A percentile compares a stretch with the other conserved stretches of the same genome.
Evolutionary conservation across 2,888 invertebrate genomes (phyloP).

Genomic region (Carabus problematicus): DNA sequence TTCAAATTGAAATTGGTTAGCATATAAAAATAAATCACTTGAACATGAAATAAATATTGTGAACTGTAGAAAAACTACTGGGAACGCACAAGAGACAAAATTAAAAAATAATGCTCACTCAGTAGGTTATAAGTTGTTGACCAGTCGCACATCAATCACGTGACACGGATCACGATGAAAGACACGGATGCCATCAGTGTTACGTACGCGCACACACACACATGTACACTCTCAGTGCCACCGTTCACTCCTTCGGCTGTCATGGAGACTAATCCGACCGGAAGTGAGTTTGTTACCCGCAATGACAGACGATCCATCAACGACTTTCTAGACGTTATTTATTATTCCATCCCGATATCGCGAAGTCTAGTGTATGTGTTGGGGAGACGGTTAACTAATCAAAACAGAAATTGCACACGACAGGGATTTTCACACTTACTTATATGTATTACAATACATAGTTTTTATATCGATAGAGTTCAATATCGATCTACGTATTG

Average conservation of each 20-base stretch:
- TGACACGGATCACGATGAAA: constrained; percentile 5
- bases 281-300: constrained; percentile 42
- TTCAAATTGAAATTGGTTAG: too few species aligned
- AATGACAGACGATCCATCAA: constrained; percentile 41
- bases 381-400: too few species aligned
- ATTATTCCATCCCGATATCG: constrained; percentile 36
- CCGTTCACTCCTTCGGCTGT: constrained; percentile 24
- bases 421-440: too few species aligned
- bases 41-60: too few species aligned
- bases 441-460: too few species aligned
- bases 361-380: constrained; percentile 24
- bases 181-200: constrained; percentile 20
- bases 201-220: constrained; percentile 14
- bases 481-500: too few species aligned
- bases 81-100: constrained; percentile 26
- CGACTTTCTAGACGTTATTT: constrained; percentile 40
- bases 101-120: constrained; percentile 35
- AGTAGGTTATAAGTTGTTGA: constrained; percentile 28
- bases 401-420: too few species aligned
- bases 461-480: too few species aligned
- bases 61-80: too few species aligned
- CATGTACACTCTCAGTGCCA: constrained; percentile 1
- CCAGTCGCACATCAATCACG: constrained; percentile 32
- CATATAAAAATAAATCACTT: too few species aligned
- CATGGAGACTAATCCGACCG: constrained; percentile 38